Percentiles rank a stretch among this genome's conserved stretches.
Conservation (phyloP, 2,888 invertebrate genomes). For the Sphaeridia pumilis region DNA sequence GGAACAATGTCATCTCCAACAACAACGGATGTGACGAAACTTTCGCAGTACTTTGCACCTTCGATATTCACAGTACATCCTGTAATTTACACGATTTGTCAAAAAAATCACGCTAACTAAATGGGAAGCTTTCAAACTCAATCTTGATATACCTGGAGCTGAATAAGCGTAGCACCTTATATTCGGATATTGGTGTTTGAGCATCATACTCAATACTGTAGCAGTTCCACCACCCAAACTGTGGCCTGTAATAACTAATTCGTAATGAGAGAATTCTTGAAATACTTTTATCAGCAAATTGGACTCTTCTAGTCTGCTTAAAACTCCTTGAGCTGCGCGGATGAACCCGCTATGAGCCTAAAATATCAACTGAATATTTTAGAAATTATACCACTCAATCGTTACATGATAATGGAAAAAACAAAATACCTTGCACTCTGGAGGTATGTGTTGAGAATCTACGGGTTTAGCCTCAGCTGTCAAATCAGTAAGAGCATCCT, state of each 20-base stretch:
- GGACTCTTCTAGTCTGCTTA: slow-evolving; percentile 52
- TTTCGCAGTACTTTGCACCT: slow-evolving; percentile 60
- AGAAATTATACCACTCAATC: too few species aligned
- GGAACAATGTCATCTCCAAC: slow-evolving; percentile 83
- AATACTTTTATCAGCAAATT: slow-evolving; percentile 56
- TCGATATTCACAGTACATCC: slow-evolving; percentile 62
- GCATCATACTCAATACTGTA: slow-evolving; percentile 63
- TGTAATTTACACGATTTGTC: too few species aligned
- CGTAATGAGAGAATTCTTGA: slow-evolving; percentile 21
- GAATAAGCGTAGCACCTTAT: slow-evolving; percentile 76
- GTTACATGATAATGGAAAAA: too few species aligned
- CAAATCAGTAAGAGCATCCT: slow-evolving; percentile 76
- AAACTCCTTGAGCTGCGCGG: slow-evolving; percentile 63
- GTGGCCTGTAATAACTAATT: slow-evolving; percentile 51
- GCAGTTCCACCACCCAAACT: slow-evolving; percentile 83
- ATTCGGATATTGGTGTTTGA: slow-evolving; percentile 65
- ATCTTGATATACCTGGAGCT: slow-evolving; percentile 57
- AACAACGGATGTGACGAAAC: slow-evolving; percentile 71
- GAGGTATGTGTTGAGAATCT: slow-evolving; percentile 54
- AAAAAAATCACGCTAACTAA: too few species aligned
- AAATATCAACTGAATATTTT: too few species aligned
- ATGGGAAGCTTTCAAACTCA: too few species aligned
- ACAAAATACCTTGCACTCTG: slow-evolving; percentile 55
- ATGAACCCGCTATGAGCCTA: slow-evolving; percentile 78
- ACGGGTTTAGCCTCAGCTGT: slow-evolving; percentile 62